phyloP scores from a whole-genome alignment of 2,113 vertebrate genomes.

The Cavia porcellus region DNA sequence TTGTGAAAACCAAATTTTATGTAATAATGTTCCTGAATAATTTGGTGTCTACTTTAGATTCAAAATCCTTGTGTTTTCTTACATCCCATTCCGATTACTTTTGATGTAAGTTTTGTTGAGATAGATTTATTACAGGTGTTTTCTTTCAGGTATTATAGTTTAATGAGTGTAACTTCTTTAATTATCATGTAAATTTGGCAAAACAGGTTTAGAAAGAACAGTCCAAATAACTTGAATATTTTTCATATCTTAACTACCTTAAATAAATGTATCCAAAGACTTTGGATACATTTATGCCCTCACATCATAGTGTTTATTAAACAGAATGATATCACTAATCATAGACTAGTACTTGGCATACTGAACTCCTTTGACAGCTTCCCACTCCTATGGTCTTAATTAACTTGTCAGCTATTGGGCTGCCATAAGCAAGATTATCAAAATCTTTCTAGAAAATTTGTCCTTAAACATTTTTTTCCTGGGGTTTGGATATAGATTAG shows the following conservation, averaged over 20 bases:
- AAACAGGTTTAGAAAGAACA: background rate
- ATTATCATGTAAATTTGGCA: background rate
- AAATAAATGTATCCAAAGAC: background rate
- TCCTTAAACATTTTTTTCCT: background rate
- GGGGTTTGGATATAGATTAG: background rate
- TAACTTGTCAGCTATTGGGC: background rate
- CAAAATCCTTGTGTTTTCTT: background rate
- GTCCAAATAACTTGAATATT: background rate
- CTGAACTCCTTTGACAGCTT: background rate
- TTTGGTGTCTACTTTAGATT: background rate
- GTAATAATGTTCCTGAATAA: background rate
- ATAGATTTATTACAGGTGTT: background rate
- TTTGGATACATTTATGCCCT: background rate
- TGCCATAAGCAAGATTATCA: background rate
- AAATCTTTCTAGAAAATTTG: background rate
- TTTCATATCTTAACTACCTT: background rate
- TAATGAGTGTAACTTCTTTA: background rate
- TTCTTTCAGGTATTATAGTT: slow-evolving; percentile 24
- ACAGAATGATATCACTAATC: background rate
- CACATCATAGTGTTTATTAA: background rate
- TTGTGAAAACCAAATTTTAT: background rate
- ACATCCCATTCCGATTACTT: background rate
- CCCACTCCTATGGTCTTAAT: rapidly evolving
- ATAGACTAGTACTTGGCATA: background rate
- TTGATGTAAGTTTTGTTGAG: background rate